Evolutionary conservation across 2,888 invertebrate genomes (phyloP).

Genomic region (Tetanocera ferruginea): DNA sequence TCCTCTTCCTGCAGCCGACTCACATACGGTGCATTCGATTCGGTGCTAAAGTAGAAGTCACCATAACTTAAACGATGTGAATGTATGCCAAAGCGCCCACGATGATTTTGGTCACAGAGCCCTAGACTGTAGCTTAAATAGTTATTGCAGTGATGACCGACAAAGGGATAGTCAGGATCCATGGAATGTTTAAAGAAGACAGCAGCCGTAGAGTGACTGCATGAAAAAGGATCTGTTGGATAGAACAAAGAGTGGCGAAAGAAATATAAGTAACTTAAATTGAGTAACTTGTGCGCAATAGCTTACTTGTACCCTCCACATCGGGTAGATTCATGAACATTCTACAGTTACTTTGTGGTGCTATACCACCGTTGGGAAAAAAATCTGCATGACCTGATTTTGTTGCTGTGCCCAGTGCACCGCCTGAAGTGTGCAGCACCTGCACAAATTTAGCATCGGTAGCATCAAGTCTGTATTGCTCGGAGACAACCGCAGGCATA

Average conservation of each 20-base stretch:
- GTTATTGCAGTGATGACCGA: conserved; percentile 63
- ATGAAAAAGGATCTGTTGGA: conserved; percentile 63
- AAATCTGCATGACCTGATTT: conserved; percentile 69
- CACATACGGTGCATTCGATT: conserved; percentile 57
- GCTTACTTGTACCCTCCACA: conserved; percentile 62
- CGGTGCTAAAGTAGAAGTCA: conserved; percentile 62
- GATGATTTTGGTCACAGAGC: conserved; percentile 56
- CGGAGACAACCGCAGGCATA: conserved; percentile 62
- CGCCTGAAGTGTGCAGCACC: conserved; percentile 67
- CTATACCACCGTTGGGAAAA: conserved; percentile 66
- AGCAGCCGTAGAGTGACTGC: conserved; percentile 66
- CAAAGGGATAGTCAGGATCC: conserved; percentile 62
- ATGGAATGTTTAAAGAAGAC: conserved; percentile 67
- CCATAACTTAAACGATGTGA: conserved; percentile 58
- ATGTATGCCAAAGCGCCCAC: conserved; percentile 65
- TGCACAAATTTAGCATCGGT: conserved; percentile 67
- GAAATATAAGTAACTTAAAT: neutral
- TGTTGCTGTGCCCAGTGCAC: conserved; percentile 61
- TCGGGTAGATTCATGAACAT: conserved; percentile 58
- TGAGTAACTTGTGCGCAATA: neutral
- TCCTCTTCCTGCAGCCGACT: neutral
- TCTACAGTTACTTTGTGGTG: conserved; percentile 65
- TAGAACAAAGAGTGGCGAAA: neutral
- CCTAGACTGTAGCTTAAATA: conserved; percentile 58
- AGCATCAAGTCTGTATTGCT: conserved; percentile 62